phyloP scores from a whole-genome alignment of 1,140 invertebrate species.

The Trichonephila clavipes region DNA sequence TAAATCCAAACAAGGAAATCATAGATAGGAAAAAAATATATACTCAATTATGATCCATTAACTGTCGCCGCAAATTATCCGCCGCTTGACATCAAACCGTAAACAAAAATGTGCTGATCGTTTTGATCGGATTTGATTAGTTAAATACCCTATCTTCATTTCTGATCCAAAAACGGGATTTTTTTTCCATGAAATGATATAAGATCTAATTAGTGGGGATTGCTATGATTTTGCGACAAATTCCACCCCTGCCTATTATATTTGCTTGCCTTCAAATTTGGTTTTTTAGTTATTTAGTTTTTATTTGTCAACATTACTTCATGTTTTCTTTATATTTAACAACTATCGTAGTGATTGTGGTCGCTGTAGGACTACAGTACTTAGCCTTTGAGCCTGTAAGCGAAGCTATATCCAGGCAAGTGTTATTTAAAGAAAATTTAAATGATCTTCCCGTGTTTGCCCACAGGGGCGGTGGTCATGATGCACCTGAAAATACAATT shows the following conservation, averaged over 20 bases:
- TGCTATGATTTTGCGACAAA: conserved; percentile 53
- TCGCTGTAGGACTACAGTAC: conserved; percentile 63
- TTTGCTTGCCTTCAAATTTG: conserved; percentile 70
- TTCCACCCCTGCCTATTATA: conserved; percentile 60
- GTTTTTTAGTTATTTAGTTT: conserved; percentile 60
- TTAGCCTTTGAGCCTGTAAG: conserved; percentile 60
- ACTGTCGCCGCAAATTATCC: conserved; percentile 5
- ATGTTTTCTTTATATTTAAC: conserved; percentile 74
- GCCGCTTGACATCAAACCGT: conserved; percentile 25
- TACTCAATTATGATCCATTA: background rate
- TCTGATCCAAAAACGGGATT: background rate
- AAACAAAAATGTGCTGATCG: conserved; percentile 54
- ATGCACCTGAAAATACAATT: conserved; percentile 77
- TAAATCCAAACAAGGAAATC: too few species aligned
- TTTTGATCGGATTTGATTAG: background rate
- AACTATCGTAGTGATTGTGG: conserved; percentile 33
- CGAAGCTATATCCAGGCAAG: background rate
- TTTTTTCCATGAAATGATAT: background rate
- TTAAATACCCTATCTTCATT: background rate
- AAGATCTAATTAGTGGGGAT: background rate
- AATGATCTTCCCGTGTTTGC: conserved; percentile 60
- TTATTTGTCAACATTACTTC: conserved; percentile 71
- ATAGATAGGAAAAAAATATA: background rate
- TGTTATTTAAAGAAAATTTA: conserved; percentile 63
- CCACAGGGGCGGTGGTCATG: conserved; percentile 75